Base-by-base conservation (phyloP, 2,888 invertebrate genomes). In the Drosophila bunnanda region DNA sequence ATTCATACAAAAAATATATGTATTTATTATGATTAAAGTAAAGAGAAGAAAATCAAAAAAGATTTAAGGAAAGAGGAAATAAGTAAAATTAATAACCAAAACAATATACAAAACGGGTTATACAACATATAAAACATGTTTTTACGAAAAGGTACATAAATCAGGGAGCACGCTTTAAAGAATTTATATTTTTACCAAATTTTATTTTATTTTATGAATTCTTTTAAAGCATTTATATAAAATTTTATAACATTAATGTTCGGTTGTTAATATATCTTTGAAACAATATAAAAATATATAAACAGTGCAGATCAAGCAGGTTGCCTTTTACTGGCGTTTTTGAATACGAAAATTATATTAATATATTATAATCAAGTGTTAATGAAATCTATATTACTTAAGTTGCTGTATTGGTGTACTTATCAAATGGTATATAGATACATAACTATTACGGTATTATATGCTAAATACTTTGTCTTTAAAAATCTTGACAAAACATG, bases 261-360 rank as follows among this genome's bases (percentile, higher is more conserved):
- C n/a, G 10, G 5, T 9, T 10, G 2, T 46, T 46, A 10, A n/a
- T 28, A 28, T 10, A 5, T n/a, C 25, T 28, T 46, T 25, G 4
- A 44, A 25, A n/a, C 4, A 2, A 28, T 46, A 9, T 43, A 22
- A 13, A 10, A 41, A 8, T 41, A 6, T 41, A 12, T 20, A 20
- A 41, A 12, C 20, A 20, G 10, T 20, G 13, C 41, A 41, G 2
- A 41, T 20, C 12, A 41, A 20, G 12, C 20, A 41, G 20, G 20
- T 41, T 20, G 25, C n/a, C 44, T 46, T 46, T 46, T 28, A 46
- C 28, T n/a, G 46, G 46, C 46, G 10, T 25, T 44, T 48, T n/a
- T n/a, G n/a, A n/a, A n/a, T n/a, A n/a, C n/a, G n/a, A n/a, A 28
- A 12, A 28, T 28, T 46, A 43, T 43, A 22, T 28, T 44, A 17